Evolutionary conservation across 2,113 vertebrate species (phyloP).

Genomic region (Taurulus bubalis): DNA sequence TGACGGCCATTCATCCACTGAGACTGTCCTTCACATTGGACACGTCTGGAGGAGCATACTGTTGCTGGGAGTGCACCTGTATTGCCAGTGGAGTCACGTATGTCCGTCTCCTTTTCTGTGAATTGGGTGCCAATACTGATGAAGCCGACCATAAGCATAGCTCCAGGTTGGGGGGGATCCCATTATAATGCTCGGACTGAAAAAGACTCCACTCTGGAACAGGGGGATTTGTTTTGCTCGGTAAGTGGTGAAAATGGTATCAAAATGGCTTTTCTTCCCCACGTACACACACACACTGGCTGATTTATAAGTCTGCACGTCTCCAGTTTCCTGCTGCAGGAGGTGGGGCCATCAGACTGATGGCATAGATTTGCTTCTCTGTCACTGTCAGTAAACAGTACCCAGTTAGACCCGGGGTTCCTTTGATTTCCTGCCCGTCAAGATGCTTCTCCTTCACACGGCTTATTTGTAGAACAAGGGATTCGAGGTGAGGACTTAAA

Average conservation of each 20-base stretch:
- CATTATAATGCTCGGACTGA: slow-evolving; percentile 44
- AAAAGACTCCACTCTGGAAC: slow-evolving; percentile 45
- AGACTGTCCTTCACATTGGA: slow-evolving; percentile 30
- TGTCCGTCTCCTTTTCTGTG: slow-evolving; percentile 42
- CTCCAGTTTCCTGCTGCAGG: slow-evolving; percentile 64
- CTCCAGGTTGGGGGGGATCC: slow-evolving; percentile 46
- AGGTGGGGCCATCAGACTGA: slow-evolving; percentile 56
- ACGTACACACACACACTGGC: not conserved
- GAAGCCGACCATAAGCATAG: slow-evolving; percentile 50
- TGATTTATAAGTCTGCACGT: slow-evolving; percentile 56
- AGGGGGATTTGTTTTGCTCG: slow-evolving; percentile 60
- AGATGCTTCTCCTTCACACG: not conserved
- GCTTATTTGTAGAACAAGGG: not conserved
- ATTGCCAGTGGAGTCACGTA: slow-evolving; percentile 72
- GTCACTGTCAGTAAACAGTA: slow-evolving; percentile 64
- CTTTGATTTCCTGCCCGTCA: slow-evolving; percentile 36
- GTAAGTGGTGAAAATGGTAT: slow-evolving; percentile 58
- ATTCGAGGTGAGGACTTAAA: not conserved
- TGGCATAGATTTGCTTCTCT: slow-evolving; percentile 50
- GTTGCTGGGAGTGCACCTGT: slow-evolving; percentile 25
- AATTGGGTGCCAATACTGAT: slow-evolving; percentile 52
- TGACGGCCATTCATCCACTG: slow-evolving; percentile 1
- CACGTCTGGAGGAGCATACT: slow-evolving; percentile 28
- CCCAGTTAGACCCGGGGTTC: slow-evolving; percentile 31
- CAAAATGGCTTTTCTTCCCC: slow-evolving; percentile 31